A percentile compares a stretch with the other conserved stretches of the same genome.
phyloP scores from a whole-genome alignment of 2,888 invertebrate genomes.

The Bellardia pandia region DNA sequence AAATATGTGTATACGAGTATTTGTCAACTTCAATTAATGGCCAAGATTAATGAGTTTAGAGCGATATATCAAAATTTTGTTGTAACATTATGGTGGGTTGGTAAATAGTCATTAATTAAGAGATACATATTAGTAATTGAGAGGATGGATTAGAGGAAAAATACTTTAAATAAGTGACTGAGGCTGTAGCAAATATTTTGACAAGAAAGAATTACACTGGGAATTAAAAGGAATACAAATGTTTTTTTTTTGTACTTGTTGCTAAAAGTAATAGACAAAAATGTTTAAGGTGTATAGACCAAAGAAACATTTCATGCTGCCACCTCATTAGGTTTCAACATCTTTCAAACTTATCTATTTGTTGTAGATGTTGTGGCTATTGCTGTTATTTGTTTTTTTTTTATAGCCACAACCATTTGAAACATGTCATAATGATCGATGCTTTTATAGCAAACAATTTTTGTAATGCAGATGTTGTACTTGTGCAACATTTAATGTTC shows the following conservation, averaged over 20 bases:
- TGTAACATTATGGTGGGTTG: slow-evolving; percentile 50
- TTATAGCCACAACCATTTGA: slow-evolving; percentile 53
- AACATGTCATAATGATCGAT: slow-evolving; percentile 73
- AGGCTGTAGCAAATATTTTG: slow-evolving; percentile 49
- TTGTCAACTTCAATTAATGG: slow-evolving; percentile 70
- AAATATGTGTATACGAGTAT: slow-evolving; percentile 35
- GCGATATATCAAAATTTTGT: slow-evolving; percentile 60
- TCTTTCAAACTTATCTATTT: slow-evolving; percentile 12
- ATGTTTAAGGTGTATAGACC: neutral
- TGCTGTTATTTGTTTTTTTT: slow-evolving; percentile 31
- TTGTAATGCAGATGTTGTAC: slow-evolving; percentile 64
- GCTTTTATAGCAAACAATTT: slow-evolving; percentile 66
- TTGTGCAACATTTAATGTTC: slow-evolving; percentile 64
- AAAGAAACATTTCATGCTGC: slow-evolving; percentile 47
- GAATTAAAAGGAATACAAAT: slow-evolving; percentile 2
- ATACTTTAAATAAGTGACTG: neutral
- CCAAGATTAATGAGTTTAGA: slow-evolving; percentile 56
- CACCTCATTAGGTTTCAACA: slow-evolving; percentile 63
- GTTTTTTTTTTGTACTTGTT: neutral
- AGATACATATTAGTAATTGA: slow-evolving; percentile 38
- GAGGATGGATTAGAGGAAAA: slow-evolving; percentile 19
- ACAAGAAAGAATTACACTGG: slow-evolving; percentile 50
- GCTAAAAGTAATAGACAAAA: neutral
- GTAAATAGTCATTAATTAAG: slow-evolving; percentile 67
- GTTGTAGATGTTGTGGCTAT: neutral